phyloP scores from a whole-genome alignment of 2,797 vertebrate species.

The Crocodylus rhombifer region DNA sequence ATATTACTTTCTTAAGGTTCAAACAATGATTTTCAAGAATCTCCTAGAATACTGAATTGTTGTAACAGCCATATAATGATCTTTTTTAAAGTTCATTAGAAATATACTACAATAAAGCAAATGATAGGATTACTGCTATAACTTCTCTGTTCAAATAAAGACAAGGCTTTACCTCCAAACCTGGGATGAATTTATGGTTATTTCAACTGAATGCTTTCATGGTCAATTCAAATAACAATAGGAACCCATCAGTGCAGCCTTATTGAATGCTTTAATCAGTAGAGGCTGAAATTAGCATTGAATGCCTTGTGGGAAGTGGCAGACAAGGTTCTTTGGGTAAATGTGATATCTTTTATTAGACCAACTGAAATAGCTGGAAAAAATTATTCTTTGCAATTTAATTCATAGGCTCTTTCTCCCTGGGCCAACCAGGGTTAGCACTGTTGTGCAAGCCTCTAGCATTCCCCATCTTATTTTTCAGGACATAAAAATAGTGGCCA shows the following conservation, averaged over 20 bases:
- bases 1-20: not conserved
- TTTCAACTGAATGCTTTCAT: constrained; percentile 32
- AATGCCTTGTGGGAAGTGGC: not conserved
- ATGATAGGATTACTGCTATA: not conserved
- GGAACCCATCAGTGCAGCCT: constrained; percentile 41
- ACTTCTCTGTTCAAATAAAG: not conserved
- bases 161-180: constrained; percentile 64
- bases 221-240: constrained; percentile 63
- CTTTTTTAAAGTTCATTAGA: not conserved
- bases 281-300: constrained; percentile 34
- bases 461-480: not conserved
- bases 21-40: not conserved
- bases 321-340: no score
- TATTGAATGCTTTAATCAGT: not conserved
- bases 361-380: no score
- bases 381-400: constrained; percentile 20
- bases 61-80: not conserved
- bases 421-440: not conserved
- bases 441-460: not conserved
- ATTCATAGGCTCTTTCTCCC: not conserved
- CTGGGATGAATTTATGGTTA: constrained; percentile 19
- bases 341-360: no score
- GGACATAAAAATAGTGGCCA: not conserved
- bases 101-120: not conserved
- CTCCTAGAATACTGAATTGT: not conserved